Percentiles rank a stretch among this genome's conserved stretches.
phyloP scores from a whole-genome alignment of 2,888 invertebrate species.

The Cryptocheilus praepositus region DNA sequence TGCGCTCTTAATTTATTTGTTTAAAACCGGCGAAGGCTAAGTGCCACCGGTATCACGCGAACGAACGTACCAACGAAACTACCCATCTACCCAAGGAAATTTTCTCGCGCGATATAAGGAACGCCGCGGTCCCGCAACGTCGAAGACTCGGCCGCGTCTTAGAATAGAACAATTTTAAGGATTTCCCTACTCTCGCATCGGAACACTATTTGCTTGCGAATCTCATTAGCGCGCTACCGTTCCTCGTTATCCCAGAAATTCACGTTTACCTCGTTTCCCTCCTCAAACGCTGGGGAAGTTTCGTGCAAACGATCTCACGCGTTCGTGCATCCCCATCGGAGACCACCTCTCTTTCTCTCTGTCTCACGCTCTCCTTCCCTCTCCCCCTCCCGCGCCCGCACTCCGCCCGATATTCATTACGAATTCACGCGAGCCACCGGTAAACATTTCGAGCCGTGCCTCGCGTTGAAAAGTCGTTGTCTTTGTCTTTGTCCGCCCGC shows the following conservation, averaged over 20 bases:
- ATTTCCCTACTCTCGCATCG: constrained; percentile 20
- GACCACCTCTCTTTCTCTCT: constrained; percentile 1
- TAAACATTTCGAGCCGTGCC: constrained; percentile 37
- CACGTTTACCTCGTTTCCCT: constrained; percentile 20
- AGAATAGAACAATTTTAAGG: background rate
- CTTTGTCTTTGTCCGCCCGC: constrained; percentile 38
- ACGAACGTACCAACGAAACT: no score
- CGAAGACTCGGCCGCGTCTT: no score
- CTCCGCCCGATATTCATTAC: constrained; percentile 45
- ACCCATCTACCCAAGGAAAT: no score
- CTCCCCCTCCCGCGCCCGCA: background rate
- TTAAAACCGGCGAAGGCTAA: no score
- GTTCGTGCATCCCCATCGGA: no score
- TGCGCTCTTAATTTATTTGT: no score
- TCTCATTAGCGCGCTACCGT: constrained; percentile 43
- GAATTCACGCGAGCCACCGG: constrained; percentile 48
- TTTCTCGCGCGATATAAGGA: no score
- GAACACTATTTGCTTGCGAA: constrained; percentile 29
- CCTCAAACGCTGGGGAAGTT: constrained; percentile 22
- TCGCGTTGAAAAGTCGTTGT: constrained; percentile 38
- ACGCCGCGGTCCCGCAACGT: no score
- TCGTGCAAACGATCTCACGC: constrained; percentile 30
- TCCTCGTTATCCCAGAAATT: constrained; percentile 45
- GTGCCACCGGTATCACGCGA: no score
- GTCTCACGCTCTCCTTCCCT: background rate